Conservation (phyloP, 1,140 invertebrate species). For the Orchesella cincta region DNA sequence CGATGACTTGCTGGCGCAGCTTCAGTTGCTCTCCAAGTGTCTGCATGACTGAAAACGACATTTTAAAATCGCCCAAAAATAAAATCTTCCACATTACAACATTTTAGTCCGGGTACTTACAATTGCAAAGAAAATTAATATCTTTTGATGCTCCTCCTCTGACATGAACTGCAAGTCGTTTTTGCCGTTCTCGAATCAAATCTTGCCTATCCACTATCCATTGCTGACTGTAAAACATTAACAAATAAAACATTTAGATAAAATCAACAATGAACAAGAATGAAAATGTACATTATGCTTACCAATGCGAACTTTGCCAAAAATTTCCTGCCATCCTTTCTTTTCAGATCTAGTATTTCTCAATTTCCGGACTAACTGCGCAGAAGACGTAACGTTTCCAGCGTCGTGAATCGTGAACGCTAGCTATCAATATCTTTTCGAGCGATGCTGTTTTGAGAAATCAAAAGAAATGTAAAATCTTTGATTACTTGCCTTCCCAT, state of each 20-base stretch:
- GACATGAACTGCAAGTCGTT: conserved; percentile 80
- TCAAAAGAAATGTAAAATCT: no score
- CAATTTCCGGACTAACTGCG: no score
- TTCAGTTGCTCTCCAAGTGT: conserved; percentile 93
- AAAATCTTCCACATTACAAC: not conserved
- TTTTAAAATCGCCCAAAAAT: not conserved
- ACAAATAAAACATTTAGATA: no score
- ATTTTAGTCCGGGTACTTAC: conserved; percentile 64
- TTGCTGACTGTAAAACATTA: conserved; percentile 74
- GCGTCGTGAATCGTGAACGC: no score
- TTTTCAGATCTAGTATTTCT: no score
- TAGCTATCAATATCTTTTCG: no score
- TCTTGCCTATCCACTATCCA: conserved; percentile 98
- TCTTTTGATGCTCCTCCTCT: conserved; percentile 98
- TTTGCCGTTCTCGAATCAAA: conserved; percentile 88
- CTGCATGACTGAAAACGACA: conserved; percentile 79
- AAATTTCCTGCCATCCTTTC: conserved; percentile 99
- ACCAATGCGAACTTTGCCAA: conserved; percentile 99
- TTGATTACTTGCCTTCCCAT: no score
- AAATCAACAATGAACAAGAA: no score
- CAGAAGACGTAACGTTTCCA: no score
- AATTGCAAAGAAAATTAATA: conserved; percentile 99
- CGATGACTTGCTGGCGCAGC: conserved; percentile 96
- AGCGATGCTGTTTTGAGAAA: no score
- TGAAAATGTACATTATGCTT: conserved; percentile 58